These are phyloP conservation scores for Stenichneumon culpator DNA, from an alignment of 2,888 invertebrate species.

Conservation along the genomic window DNA sequence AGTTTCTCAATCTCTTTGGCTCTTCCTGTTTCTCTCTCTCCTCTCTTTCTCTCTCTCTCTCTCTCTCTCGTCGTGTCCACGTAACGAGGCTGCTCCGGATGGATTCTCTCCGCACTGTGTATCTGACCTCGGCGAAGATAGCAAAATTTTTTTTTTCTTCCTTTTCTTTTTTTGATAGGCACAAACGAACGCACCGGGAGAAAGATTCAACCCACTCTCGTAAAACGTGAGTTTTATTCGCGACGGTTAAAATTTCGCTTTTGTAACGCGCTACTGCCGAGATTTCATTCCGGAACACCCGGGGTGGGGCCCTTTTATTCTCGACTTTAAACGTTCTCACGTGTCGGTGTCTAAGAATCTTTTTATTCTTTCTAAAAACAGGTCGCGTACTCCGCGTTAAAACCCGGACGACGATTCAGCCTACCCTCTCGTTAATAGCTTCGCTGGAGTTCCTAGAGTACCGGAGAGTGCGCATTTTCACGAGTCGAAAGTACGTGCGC, in stretches of 20 bases:
- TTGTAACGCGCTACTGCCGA: conserved; percentile 47
- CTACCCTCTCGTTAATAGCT: background rate
- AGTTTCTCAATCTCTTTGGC: conserved; percentile 53
- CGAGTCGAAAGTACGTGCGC: background rate
- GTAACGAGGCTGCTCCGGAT: conserved; percentile 65
- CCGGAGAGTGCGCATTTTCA: background rate
- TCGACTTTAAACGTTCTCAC: conserved; percentile 53
- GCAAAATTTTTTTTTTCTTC: too few species aligned
- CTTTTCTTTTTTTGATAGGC: background rate
- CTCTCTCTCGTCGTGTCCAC: conserved; percentile 51
- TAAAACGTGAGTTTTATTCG: conserved; percentile 55
- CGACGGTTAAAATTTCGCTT: conserved; percentile 50
- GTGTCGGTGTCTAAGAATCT: conserved; percentile 22
- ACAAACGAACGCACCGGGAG: background rate
- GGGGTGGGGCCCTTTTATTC: conserved; percentile 14
- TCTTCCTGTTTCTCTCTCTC: background rate
- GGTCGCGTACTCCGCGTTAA: conserved; percentile 14
- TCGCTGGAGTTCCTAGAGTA: background rate
- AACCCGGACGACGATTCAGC: conserved; percentile 2
- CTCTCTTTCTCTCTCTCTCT: conserved; percentile 62
- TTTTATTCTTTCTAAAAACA: conserved; percentile 5
- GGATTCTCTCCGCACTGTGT: conserved; percentile 59
- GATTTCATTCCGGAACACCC: conserved; percentile 50
- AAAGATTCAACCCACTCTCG: background rate
- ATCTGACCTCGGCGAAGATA: conserved; percentile 25